Conservation (phyloP, 2,113 vertebrate genomes). For the Microcebus ravelobensis region DNA sequence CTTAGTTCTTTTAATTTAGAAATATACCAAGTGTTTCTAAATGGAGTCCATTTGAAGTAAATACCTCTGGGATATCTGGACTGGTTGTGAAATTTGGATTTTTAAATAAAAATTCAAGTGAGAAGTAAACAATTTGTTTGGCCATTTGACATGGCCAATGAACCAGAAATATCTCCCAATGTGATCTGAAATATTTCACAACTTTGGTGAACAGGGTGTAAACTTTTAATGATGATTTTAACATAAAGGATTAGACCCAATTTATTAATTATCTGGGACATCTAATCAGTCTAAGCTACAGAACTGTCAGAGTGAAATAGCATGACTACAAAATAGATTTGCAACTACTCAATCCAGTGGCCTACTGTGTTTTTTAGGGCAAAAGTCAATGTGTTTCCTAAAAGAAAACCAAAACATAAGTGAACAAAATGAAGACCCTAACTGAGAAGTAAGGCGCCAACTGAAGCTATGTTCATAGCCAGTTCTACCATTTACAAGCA, state of each 20-base stretch:
- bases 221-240: constrained; percentile 24
- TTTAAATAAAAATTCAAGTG: constrained; percentile 71
- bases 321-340: not conserved
- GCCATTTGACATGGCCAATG: constrained; percentile 28
- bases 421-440: not conserved
- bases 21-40: constrained; percentile 51
- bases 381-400: not conserved
- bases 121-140: constrained; percentile 71
- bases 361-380: not conserved
- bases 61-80: constrained; percentile 43
- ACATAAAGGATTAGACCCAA: constrained; percentile 7
- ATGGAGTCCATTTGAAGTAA: constrained; percentile 49
- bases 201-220: not conserved
- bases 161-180: constrained; percentile 54
- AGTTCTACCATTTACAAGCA: not conserved
- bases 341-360: not conserved
- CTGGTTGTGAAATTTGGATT: constrained; percentile 72
- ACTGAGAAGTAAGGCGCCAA: fast-evolving
- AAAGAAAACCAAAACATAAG: not conserved
- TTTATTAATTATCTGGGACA: not conserved
- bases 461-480: not conserved
- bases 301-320: not conserved
- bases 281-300: not conserved
- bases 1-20: constrained; percentile 46
- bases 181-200: constrained; percentile 65